Evolutionary conservation across 2,888 invertebrate species (phyloP).

Genomic region (Axea sp.): DNA sequence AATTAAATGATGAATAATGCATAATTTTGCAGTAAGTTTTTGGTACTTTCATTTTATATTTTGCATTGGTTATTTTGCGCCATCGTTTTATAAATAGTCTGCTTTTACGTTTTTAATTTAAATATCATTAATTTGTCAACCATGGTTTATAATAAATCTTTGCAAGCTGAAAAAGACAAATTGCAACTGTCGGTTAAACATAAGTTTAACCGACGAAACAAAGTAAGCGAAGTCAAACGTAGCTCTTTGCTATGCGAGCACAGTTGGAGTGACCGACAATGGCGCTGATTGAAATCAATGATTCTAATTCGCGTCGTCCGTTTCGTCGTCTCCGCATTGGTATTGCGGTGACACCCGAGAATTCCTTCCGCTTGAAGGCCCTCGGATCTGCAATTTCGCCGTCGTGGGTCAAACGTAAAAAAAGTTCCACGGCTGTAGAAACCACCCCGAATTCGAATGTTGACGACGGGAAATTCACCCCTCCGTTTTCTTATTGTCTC

Average conservation of each 20-base stretch:
- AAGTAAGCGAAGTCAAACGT: constrained; percentile 22
- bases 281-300: constrained; percentile 78
- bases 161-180: constrained; percentile 16
- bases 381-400: constrained; percentile 76
- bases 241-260: constrained; percentile 53
- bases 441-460: constrained; percentile 60
- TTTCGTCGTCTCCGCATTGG: constrained; percentile 65
- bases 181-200: constrained; percentile 17
- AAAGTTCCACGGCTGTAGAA: constrained; percentile 55
- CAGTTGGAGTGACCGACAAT: constrained; percentile 73
- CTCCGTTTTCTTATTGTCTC: constrained; percentile 67
- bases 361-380: constrained; percentile 75
- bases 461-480: constrained; percentile 63
- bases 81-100: too few species aligned
- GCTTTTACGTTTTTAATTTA: too few species aligned
- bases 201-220: constrained; percentile 10
- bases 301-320: constrained; percentile 70
- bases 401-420: constrained; percentile 75
- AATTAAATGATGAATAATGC: too few species aligned
- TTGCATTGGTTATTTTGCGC: too few species aligned
- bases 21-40: too few species aligned
- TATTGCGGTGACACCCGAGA: constrained; percentile 69
- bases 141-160: too few species aligned
- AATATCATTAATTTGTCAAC: too few species aligned
- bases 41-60: too few species aligned